A percentile compares a stretch with the other conserved stretches of the same genome.
phyloP scores from a whole-genome alignment of 2,113 vertebrate genomes.

The Cairina moschata region DNA sequence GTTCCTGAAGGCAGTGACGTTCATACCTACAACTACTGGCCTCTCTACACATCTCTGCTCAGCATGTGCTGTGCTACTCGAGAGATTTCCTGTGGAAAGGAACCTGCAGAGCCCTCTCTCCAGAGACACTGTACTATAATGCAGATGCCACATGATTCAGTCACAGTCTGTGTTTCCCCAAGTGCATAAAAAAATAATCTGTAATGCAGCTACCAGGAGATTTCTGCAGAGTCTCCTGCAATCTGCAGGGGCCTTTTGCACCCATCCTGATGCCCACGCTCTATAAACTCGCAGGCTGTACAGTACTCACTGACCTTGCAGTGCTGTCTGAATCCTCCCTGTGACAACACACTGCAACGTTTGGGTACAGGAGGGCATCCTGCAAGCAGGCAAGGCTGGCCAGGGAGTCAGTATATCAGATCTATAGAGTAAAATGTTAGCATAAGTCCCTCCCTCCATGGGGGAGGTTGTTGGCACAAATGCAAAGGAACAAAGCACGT shows the following conservation, averaged over 20 bases:
- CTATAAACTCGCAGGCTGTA: not conserved
- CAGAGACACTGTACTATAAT: not conserved
- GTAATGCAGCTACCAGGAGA: not conserved
- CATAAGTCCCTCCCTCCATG: fast-evolving
- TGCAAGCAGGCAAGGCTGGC: not conserved
- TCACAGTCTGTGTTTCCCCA: not conserved
- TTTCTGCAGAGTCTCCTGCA: not conserved
- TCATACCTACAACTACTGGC: not conserved
- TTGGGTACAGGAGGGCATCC: not conserved
- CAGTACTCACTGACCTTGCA: not conserved
- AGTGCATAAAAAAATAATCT: not conserved
- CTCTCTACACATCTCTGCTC: not conserved
- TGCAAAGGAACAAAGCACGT: not conserved
- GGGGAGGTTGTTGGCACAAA: not conserved
- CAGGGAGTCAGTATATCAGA: not conserved
- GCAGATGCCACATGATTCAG: not conserved
- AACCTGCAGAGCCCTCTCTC: not conserved
- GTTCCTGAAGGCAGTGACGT: not conserved
- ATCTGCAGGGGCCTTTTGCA: not conserved
- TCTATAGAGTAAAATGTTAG: not conserved
- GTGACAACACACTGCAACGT: slow-evolving; percentile 42
- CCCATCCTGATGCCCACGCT: not conserved
- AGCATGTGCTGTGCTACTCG: not conserved
- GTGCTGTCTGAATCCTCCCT: slow-evolving; percentile 49
- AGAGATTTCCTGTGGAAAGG: not conserved